Evolutionary conservation across 1,140 invertebrate species (phyloP).

Genomic region (Hyphantria cunea): DNA sequence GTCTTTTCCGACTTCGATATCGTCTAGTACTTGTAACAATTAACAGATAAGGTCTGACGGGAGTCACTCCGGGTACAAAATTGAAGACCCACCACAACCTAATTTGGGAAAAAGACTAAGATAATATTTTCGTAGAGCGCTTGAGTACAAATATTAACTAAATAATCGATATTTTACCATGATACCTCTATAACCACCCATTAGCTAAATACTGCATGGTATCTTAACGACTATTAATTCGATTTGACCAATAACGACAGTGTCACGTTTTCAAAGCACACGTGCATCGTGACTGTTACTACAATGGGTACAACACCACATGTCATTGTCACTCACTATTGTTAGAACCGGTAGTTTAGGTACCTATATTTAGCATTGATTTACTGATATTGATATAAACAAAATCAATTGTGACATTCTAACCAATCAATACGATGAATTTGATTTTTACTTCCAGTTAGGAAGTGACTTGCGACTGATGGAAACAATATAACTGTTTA

Average conservation of each 20-base stretch:
- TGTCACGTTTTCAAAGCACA: conserved; percentile 1
- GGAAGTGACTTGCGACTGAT: conserved; percentile 13
- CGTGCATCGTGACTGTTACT: not conserved
- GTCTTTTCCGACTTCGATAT: too few species aligned
- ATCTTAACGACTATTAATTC: not conserved
- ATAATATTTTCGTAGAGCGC: not conserved
- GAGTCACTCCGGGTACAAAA: too few species aligned
- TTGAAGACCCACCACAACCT: too few species aligned
- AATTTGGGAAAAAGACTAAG: too few species aligned
- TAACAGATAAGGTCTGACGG: too few species aligned
- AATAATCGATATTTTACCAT: not conserved
- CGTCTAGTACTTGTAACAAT: too few species aligned
- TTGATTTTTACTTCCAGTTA: conserved; percentile 19
- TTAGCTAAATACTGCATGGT: not conserved
- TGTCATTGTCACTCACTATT: conserved; percentile 7
- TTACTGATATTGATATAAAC: conserved; percentile 6
- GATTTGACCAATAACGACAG: not conserved
- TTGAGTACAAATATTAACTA: too few species aligned
- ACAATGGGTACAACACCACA: not conserved
- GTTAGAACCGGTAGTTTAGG: conserved; percentile 7
- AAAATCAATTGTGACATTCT: conserved; percentile 7
- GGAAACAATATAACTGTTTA: conserved; percentile 14
- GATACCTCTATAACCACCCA: not conserved
- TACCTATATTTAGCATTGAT: conserved; percentile 11
- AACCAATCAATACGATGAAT: conserved; percentile 3